phyloP scores from a whole-genome alignment of 2,888 invertebrate genomes.

The Ormyrus labotus region DNA sequence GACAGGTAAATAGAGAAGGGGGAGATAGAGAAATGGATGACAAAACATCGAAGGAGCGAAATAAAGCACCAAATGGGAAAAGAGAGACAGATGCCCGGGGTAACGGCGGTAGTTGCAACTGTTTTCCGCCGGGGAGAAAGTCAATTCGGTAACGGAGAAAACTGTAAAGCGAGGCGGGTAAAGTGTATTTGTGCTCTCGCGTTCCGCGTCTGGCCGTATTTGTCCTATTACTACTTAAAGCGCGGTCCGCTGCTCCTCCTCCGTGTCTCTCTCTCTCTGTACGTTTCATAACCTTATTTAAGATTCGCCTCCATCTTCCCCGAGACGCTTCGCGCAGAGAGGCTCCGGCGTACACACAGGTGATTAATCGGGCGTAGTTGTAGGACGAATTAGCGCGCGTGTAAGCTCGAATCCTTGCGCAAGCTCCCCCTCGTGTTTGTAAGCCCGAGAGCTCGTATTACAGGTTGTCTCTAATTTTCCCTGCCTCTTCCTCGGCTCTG shows the following conservation, averaged over 20 bases:
- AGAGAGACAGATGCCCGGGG: slow-evolving; percentile 24
- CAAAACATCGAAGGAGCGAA: slow-evolving; percentile 30
- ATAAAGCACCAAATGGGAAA: slow-evolving; percentile 29
- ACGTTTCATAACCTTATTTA: background rate
- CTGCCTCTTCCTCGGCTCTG: no score
- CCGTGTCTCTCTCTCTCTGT: background rate
- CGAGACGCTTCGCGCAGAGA: background rate
- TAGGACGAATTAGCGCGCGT: slow-evolving; percentile 48
- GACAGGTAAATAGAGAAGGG: background rate
- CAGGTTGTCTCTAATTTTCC: slow-evolving; percentile 2
- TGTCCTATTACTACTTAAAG: slow-evolving; percentile 52
- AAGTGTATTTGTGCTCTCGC: slow-evolving; percentile 47
- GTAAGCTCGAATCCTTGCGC: slow-evolving; percentile 50
- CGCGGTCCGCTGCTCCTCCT: slow-evolving; percentile 36
- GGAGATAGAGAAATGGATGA: background rate
- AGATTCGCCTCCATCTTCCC: background rate
- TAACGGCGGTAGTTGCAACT: background rate
- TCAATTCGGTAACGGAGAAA: slow-evolving; percentile 45
- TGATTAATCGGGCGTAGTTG: slow-evolving; percentile 51
- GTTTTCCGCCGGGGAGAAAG: slow-evolving; percentile 11
- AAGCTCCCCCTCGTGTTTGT: slow-evolving; percentile 21
- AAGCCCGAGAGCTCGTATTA: background rate
- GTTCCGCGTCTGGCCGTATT: slow-evolving; percentile 27
- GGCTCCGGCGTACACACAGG: slow-evolving; percentile 25
- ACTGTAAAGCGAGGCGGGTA: slow-evolving; percentile 21